Evolutionary conservation across 1,140 invertebrate species (phyloP), one percentile per base, ranked within the genome.

Genomic region (Bombus affinis): DNA sequence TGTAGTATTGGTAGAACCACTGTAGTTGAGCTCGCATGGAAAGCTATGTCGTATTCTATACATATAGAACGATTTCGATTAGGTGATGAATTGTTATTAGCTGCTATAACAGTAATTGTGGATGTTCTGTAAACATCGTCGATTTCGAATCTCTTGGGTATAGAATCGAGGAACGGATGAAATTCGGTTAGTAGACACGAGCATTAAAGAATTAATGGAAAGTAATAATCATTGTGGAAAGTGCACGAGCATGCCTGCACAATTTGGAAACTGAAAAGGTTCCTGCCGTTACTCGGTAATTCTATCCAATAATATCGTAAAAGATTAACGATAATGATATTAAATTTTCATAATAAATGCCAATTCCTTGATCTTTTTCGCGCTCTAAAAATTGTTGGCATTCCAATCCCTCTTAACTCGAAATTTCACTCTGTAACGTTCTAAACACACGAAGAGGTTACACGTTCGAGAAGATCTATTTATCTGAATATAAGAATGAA

Each of bases 71-170:
- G 12, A 71, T 44, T 28, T n/a, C 10, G 12, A 25, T 73, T 73
- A 73, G 42, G 18, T 0, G 28, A 73, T 25, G 8, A 74, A 25
- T 9, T 8, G 25, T 53, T 35, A 44, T 42, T 73, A 73, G 72
- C n/a, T 73, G 44, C n/a, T 47, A n/a, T 74, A 74, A 74, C 53
- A 18, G 73, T 74, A 35, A 74, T 25, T 53, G 32, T 18, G n/a
- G 12, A 44, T 72, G 35, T n/a, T 74, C 72, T 59, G 25, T 37
- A 28, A 75, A n/a, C 57, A 74, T 74, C 44, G 44, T 32, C 47
- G 32, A 42, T 5, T 73, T 73, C 28, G 39, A 44, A 3, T 8
- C 13, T 25, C 22, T 22, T 8, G 32, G 2, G 2, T 25, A 0
- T 6, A n/a, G 28, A 8, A 72, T 18, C 39, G 71, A 32, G 42